Percentiles rank a stretch among this genome's conserved stretches.
These are phyloP conservation scores for Alentia gelatinosa DNA, from an alignment of 2,888 invertebrate genomes.

Conservation along the genomic window DNA sequence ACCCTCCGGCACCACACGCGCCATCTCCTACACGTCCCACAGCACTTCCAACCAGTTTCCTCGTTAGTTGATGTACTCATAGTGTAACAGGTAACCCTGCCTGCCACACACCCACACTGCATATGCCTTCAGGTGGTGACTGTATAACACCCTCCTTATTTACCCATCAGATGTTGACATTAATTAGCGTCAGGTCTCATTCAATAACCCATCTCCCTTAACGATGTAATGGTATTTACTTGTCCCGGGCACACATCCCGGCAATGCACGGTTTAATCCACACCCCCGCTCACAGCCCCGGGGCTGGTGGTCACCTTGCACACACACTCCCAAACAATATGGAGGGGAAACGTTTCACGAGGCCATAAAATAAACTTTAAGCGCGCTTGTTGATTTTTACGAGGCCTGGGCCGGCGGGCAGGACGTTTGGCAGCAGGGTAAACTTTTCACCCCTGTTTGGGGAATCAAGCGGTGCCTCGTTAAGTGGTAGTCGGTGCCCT, in stretches of 20 bases:
- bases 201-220: neutral
- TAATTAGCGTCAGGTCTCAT: neutral
- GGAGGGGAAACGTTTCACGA: neutral
- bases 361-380: constrained; percentile 16
- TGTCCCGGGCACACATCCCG: neutral
- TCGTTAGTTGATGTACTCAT: neutral
- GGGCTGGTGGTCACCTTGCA: too few relatives aligned
- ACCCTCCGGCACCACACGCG: neutral
- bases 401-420: neutral
- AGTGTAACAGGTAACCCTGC: neutral
- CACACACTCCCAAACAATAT: neutral
- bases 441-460: constrained; percentile 13
- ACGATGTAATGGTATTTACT: constrained; percentile 16
- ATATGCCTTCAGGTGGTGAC: constrained; percentile 19
- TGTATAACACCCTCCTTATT: neutral
- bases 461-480: neutral
- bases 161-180: constrained; percentile 11
- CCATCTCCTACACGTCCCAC: too few relatives aligned
- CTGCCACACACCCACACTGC: neutral
- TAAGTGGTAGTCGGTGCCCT: neutral
- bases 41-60: too few relatives aligned
- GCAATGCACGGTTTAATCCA: neutral
- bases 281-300: neutral
- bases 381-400: neutral
- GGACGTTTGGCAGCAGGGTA: neutral